Base-by-base conservation (phyloP, 2,888 invertebrate genomes). In the Archips xylosteana region DNA sequence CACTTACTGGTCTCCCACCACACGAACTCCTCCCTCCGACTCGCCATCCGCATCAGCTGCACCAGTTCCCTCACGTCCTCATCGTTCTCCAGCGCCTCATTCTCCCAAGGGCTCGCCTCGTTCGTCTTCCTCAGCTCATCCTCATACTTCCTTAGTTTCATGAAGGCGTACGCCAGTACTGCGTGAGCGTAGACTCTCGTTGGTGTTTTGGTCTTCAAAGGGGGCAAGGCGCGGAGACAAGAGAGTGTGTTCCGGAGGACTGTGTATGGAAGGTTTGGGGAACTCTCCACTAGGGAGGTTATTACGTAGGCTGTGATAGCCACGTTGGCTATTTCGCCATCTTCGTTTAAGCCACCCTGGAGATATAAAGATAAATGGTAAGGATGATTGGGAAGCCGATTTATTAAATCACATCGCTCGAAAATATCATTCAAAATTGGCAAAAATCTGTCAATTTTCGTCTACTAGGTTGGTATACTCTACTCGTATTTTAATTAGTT, bases 1-100 rank as follows among this genome's bases (percentile, higher is more conserved):
- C 23, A 89, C 88, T 88, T 45, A 94, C 95, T 96, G 75, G 97
- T 96, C 60, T 96, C 96, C 98, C 98, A 99, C 96, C 97, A 98
- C 81, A 96, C 96, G 81, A 95, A 95, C 69, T 96, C 97, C 2
- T 83, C 87, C 51, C 80, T 89, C 34, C 89, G 85, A 5, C 76
- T 84, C 2, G 91, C 92, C 75, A 92, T 76, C 57, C 87, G 88
- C 47, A 93, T 72, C 23, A 93, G 77, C 15, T 88, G 86, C 76
- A 87, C 66, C 70, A 92, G 76, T 66, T 90, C 86, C 1, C 79
- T 79, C 4, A 86, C 65, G 8, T 89, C 92, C 63, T 92, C 92
- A 36, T 90, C 86, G 3, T 85, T 79, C 60, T 85, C 82, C 70
- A 92, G 68, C 0, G 83, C 84, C 61, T 73, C 72, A 6, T 80